A percentile compares a stretch with the other conserved stretches of the same genome.
Evolutionary conservation across 2,888 invertebrate genomes (phyloP).

Genomic region (Cryptocephalus moraei): DNA sequence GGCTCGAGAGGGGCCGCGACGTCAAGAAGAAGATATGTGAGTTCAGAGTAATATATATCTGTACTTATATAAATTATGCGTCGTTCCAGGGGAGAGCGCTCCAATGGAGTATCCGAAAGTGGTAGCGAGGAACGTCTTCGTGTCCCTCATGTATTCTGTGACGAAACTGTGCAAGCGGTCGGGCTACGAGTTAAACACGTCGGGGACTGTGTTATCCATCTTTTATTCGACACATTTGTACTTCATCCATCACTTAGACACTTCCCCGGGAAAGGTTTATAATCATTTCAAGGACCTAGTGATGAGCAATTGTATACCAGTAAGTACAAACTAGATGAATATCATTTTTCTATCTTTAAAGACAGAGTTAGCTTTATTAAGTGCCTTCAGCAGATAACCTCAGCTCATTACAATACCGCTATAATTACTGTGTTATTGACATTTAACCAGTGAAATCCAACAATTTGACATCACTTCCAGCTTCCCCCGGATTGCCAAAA

Average conservation of each 20-base stretch:
- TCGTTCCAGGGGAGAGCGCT: no score
- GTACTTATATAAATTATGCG: no score
- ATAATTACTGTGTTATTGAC: no score
- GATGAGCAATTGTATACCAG: slow-evolving; percentile 29
- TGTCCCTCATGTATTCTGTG: slow-evolving; percentile 29
- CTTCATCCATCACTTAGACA: slow-evolving; percentile 26
- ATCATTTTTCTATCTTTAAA: no score
- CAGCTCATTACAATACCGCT: no score
- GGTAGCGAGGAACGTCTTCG: slow-evolving; percentile 22
- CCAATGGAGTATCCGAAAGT: slow-evolving; percentile 22
- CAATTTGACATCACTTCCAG: slow-evolving; percentile 14
- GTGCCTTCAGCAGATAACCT: no score
- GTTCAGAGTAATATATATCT: no score
- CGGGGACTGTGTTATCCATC: slow-evolving; percentile 30
- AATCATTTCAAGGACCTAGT: slow-evolving; percentile 31
- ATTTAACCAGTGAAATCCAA: no score
- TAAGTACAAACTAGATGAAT: slow-evolving; percentile 15
- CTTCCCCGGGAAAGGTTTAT: slow-evolving; percentile 31
- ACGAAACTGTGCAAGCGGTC: slow-evolving; percentile 27
- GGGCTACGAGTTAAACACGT: slow-evolving; percentile 24
- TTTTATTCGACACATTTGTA: slow-evolving; percentile 33
- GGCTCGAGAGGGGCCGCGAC: slow-evolving; percentile 16
- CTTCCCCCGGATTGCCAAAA: slow-evolving; percentile 29
- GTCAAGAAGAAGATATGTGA: slow-evolving; percentile 26
- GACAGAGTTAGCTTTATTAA: no score